Conservation (phyloP, 2,113 vertebrate species). For the Smithornis capensis region DNA sequence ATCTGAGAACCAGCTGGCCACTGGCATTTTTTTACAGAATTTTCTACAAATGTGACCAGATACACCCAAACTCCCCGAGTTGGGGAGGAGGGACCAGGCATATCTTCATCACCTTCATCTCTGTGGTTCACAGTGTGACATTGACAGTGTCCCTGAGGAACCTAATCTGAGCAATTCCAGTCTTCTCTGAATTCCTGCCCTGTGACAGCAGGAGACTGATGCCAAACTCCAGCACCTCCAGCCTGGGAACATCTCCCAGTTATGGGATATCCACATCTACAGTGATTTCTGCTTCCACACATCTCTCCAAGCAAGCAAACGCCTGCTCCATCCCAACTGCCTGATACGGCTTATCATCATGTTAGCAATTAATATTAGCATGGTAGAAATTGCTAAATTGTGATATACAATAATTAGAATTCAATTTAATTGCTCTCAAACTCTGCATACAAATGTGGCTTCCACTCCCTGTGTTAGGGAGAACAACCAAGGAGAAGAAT, state of each 20-base stretch:
- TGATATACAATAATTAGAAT: slow-evolving; percentile 42
- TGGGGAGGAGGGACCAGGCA: rapidly evolving
- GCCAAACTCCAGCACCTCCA: background rate
- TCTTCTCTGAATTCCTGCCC: background rate
- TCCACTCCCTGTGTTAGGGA: background rate
- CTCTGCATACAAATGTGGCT: background rate
- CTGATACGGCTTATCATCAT: background rate
- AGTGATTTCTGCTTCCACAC: background rate
- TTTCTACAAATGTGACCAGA: background rate
- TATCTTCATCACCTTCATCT: rapidly evolving
- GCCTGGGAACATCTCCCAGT: background rate
- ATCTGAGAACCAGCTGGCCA: rapidly evolving
- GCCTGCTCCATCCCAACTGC: background rate
- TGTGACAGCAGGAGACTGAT: background rate
- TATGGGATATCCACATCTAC: background rate
- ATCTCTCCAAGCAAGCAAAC: background rate
- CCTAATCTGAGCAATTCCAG: background rate
- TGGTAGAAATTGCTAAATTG: slow-evolving; percentile 32
- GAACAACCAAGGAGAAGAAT: background rate
- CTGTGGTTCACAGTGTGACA: rapidly evolving
- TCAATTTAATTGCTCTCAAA: slow-evolving; percentile 24
- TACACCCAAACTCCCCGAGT: background rate
- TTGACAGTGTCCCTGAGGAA: background rate
- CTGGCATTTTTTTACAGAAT: rapidly evolving
- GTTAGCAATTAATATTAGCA: slow-evolving; percentile 53